phyloP scores from a whole-genome alignment of 2,888 invertebrate species.

The Rhingia campestris region DNA sequence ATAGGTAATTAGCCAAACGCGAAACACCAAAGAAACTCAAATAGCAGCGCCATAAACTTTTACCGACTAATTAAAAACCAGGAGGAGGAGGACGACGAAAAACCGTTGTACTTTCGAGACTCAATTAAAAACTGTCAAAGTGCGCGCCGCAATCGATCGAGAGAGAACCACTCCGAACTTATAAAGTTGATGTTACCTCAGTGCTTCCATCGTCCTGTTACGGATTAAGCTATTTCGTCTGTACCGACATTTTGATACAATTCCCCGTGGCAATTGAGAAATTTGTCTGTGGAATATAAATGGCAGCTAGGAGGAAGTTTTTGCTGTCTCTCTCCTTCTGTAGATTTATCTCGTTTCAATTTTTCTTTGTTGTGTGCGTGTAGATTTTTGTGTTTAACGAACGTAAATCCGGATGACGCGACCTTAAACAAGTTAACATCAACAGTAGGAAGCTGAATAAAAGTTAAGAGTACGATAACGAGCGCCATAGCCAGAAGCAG shows the following conservation, averaged over 20 bases:
- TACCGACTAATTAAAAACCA: slow-evolving; percentile 46
- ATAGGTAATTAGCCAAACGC: slow-evolving; percentile 44
- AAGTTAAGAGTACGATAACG: slow-evolving; percentile 9
- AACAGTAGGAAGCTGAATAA: not conserved
- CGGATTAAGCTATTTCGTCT: too few relatives aligned
- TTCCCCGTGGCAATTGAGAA: slow-evolving; percentile 29
- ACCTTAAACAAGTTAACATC: slow-evolving; percentile 41
- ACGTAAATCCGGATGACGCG: slow-evolving; percentile 38
- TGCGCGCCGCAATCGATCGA: slow-evolving; percentile 35
- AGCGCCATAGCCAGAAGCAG: not conserved
- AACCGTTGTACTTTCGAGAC: slow-evolving; percentile 53
- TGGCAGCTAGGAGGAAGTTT: slow-evolving; percentile 10
- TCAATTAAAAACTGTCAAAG: slow-evolving; percentile 55
- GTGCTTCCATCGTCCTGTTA: too few relatives aligned
- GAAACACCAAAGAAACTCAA: slow-evolving; percentile 4
- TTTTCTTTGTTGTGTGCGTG: not conserved
- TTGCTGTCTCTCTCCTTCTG: not conserved
- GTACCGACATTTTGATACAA: not conserved
- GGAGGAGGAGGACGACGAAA: not conserved
- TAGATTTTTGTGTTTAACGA: not conserved
- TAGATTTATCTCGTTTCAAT: not conserved
- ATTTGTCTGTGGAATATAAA: slow-evolving; percentile 38
- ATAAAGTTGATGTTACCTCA: too few relatives aligned
- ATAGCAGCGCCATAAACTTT: slow-evolving; percentile 32
- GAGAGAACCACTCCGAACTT: not conserved